A percentile compares a stretch with the other conserved stretches of the same genome.
phyloP scores from a whole-genome alignment of 2,888 invertebrate species.

The Drosophila fungiperda region DNA sequence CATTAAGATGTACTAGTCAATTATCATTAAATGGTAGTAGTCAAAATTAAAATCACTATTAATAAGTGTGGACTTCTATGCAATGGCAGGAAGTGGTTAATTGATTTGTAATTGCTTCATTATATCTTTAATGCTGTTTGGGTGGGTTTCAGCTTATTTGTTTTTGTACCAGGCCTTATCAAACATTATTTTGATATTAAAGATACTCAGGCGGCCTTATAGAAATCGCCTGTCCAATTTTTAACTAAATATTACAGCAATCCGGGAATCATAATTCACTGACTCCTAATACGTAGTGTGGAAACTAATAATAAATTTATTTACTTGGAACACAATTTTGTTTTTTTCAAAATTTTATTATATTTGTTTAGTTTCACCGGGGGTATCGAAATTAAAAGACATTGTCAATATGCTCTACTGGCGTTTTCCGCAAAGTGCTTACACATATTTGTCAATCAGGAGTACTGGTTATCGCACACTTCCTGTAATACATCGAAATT shows the following conservation, averaged over 20 bases:
- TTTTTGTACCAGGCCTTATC: background rate
- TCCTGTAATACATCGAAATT: background rate
- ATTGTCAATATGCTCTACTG: slow-evolving; percentile 25
- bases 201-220: background rate
- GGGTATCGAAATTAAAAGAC: background rate
- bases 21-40: background rate
- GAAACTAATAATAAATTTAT: slow-evolving; percentile 5
- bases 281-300: background rate
- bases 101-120: no score
- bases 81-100: no score
- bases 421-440: slow-evolving; percentile 4
- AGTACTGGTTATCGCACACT: slow-evolving; percentile 1
- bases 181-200: background rate
- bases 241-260: slow-evolving; percentile 23
- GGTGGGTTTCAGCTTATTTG: background rate
- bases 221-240: slow-evolving; percentile 36
- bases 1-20: background rate
- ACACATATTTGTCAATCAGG: background rate
- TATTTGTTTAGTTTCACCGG: slow-evolving; percentile 1
- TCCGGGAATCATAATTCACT: background rate
- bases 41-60: no score
- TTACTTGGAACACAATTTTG: slow-evolving; percentile 3
- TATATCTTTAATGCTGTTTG: no score
- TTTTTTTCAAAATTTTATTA: slow-evolving; percentile 6
- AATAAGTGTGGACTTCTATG: no score